Evolutionary conservation across 2,797 vertebrate genomes (phyloP).

Genomic region (Mormyrops attenuatus): DNA sequence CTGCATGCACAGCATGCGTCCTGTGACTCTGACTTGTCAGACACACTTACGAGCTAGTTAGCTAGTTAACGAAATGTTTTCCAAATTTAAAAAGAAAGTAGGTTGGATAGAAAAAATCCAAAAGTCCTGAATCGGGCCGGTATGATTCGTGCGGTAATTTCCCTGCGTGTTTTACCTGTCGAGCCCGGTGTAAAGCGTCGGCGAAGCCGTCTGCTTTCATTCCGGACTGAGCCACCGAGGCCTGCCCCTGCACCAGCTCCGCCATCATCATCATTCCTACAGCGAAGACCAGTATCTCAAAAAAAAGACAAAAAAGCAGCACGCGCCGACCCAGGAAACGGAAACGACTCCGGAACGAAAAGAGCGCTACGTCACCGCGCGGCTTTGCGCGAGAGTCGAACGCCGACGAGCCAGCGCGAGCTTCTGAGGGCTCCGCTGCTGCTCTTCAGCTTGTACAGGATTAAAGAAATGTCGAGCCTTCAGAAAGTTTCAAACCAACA

Average conservation of each 20-base stretch:
- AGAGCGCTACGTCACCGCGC: background rate
- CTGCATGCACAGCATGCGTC: constrained; percentile 50
- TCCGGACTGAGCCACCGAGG: constrained; percentile 78
- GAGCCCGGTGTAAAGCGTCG: constrained; percentile 84
- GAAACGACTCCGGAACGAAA: constrained; percentile 21
- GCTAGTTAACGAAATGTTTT: constrained; percentile 15
- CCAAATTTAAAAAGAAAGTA: background rate
- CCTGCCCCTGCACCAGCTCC: constrained; percentile 90
- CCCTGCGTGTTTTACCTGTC: constrained; percentile 71
- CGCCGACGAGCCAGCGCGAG: background rate
- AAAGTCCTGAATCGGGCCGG: constrained; percentile 29
- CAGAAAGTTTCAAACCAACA: background rate
- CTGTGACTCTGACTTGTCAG: constrained; percentile 26
- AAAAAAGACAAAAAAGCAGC: constrained; percentile 41
- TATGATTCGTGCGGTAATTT: constrained; percentile 22
- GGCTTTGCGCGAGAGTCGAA: constrained; percentile 23
- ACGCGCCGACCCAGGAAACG: constrained; percentile 59
- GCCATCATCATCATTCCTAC: constrained; percentile 73
- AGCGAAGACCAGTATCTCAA: background rate
- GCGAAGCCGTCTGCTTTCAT: constrained; percentile 86
- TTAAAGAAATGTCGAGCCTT: background rate
- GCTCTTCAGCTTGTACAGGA: background rate
- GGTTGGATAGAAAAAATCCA: constrained; percentile 27
- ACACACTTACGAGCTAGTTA: constrained; percentile 27
- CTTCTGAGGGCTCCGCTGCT: background rate